Evolutionary conservation across 2,113 vertebrate species (phyloP).

Genomic region (Brachirus orientalis): DNA sequence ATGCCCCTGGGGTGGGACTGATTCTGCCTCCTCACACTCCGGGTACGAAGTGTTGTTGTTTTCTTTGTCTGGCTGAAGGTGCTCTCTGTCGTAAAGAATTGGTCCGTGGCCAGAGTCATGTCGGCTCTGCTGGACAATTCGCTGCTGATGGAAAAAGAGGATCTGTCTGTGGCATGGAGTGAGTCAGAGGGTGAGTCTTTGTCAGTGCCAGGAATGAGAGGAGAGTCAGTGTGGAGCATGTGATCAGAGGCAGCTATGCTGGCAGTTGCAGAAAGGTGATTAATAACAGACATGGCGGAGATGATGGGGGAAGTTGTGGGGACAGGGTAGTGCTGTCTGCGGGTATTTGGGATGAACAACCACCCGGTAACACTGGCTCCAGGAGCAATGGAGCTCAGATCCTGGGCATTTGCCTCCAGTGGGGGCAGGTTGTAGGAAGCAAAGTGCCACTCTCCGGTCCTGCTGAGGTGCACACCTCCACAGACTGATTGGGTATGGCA

Average conservation of each 20-base stretch:
- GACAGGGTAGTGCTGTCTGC: conserved; percentile 3
- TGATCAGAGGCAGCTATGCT: conserved; percentile 9
- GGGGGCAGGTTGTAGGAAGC: conserved; percentile 73
- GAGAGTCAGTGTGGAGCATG: conserved; percentile 20
- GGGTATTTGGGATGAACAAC: conserved; percentile 54
- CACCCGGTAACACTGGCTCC: conserved; percentile 47
- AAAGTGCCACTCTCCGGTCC: conserved; percentile 73
- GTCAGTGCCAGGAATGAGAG: conserved; percentile 21
- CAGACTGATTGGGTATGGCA: conserved; percentile 81
- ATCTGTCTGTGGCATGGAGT: conserved; percentile 14
- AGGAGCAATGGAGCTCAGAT: conserved; percentile 31
- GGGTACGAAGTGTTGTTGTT: conserved; percentile 77
- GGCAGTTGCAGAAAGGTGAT: conserved; percentile 20
- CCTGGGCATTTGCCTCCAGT: conserved; percentile 43
- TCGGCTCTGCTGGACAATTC: conserved; percentile 8
- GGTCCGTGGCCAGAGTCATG: conserved; percentile 27
- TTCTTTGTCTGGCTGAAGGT: conserved; percentile 61
- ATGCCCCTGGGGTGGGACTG: conserved; percentile 37
- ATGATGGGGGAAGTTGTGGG: too few relatives aligned
- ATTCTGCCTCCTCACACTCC: conserved; percentile 78
- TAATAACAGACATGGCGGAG: neutral
- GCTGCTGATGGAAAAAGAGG: conserved; percentile 20
- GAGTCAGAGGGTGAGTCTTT: conserved; percentile 28
- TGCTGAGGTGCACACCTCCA: conserved; percentile 55
- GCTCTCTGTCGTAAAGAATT: conserved; percentile 58